These are phyloP conservation scores for Perithous albicinctus DNA, from an alignment of 2,888 invertebrate genomes.

Conservation along the genomic window DNA sequence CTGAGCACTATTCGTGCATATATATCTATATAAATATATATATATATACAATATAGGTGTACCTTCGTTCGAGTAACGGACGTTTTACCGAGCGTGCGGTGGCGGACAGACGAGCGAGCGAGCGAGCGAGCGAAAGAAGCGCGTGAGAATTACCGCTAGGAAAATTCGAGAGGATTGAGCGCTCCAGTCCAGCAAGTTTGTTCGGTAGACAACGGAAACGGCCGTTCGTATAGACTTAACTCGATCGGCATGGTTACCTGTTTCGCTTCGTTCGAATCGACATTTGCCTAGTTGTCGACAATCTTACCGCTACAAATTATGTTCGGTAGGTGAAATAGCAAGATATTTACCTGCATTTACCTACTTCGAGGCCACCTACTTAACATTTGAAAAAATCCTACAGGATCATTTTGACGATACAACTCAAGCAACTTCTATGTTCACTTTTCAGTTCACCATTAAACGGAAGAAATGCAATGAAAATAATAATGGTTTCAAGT, in stretches of 20 bases:
- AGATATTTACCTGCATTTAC: too few relatives aligned
- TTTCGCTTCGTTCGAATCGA: constrained; percentile 19
- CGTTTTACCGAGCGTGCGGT: constrained; percentile 62
- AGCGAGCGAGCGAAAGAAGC: constrained; percentile 52
- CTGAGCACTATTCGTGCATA: background rate
- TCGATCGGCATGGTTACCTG: constrained; percentile 41
- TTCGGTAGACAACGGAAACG: constrained; percentile 19
- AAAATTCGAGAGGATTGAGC: constrained; percentile 61
- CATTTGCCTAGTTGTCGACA: constrained; percentile 19
- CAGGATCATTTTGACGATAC: too few relatives aligned
- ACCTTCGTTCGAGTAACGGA: constrained; percentile 66
- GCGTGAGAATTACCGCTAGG: constrained; percentile 69
- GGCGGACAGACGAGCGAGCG: constrained; percentile 46
- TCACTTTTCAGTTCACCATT: too few relatives aligned
- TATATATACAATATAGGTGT: constrained; percentile 37
- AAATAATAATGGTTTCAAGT: too few relatives aligned
- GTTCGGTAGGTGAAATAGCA: too few relatives aligned
- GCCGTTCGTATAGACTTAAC: constrained; percentile 11
- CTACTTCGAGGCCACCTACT: too few relatives aligned
- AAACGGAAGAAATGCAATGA: too few relatives aligned
- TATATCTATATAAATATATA: background rate
- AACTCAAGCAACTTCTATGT: too few relatives aligned
- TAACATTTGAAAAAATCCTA: too few relatives aligned
- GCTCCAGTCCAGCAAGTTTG: constrained; percentile 36
- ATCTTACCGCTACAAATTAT: background rate